Conservation (phyloP, 2,113 vertebrate genomes). For the Hemiprocne comata region DNA sequence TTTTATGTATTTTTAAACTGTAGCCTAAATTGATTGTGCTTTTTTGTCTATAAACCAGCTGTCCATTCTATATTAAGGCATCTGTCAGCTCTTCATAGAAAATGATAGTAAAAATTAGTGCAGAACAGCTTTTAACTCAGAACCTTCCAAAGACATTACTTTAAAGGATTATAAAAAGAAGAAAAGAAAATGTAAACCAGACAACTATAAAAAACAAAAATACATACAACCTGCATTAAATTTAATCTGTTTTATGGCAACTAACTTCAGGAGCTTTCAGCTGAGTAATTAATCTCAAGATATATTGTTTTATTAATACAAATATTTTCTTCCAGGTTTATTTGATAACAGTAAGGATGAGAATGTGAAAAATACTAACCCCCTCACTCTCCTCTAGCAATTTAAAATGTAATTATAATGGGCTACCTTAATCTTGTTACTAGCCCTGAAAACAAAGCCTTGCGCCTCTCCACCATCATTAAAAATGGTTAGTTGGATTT, state of each 20-base stretch:
- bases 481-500: background rate
- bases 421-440: background rate
- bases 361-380: background rate
- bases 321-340: background rate
- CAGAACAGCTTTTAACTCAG: conserved; percentile 24
- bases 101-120: conserved; percentile 22
- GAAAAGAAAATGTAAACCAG: background rate
- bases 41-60: conserved; percentile 63
- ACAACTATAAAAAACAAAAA: background rate
- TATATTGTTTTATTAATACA: background rate
- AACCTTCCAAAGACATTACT: background rate
- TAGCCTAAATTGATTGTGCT: conserved; percentile 51
- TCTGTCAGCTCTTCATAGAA: conserved; percentile 53
- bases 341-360: background rate
- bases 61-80: conserved; percentile 66
- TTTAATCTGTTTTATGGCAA: background rate
- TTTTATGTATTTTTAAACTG: conserved; percentile 67
- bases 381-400: background rate
- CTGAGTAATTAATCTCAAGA: background rate
- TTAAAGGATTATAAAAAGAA: background rate
- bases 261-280: background rate
- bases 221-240: background rate
- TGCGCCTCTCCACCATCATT: background rate
- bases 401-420: background rate
- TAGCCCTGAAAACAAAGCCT: background rate